Percentiles rank a stretch among this genome's conserved stretches.
phyloP scores from a whole-genome alignment of 2,113 vertebrate genomes.

The Etheostoma cragini region DNA sequence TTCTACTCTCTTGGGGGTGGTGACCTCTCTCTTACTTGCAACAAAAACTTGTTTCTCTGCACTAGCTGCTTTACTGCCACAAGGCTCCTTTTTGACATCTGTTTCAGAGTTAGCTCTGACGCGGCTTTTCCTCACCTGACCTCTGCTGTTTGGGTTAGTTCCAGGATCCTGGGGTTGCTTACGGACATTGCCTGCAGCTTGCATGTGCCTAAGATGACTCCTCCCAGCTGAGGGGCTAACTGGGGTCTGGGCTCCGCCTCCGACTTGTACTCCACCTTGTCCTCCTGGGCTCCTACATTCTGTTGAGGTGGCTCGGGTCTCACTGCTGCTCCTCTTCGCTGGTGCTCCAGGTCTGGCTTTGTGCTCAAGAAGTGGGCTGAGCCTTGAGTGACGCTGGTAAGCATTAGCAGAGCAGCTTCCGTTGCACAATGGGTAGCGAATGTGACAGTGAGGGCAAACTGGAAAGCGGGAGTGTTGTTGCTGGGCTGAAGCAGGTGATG shows the following conservation, averaged over 20 bases:
- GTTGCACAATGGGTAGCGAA: slow-evolving; percentile 84
- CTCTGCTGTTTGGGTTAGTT: slow-evolving; percentile 61
- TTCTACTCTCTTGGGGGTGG: slow-evolving; percentile 69
- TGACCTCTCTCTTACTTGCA: slow-evolving; percentile 69
- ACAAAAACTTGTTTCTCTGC: slow-evolving; percentile 71
- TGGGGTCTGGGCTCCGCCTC: slow-evolving; percentile 72
- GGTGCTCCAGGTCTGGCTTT: slow-evolving; percentile 62
- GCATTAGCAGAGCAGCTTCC: slow-evolving; percentile 83
- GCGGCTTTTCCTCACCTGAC: slow-evolving; percentile 70
- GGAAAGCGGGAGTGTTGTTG: slow-evolving; percentile 71
- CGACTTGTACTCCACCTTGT: slow-evolving; percentile 45
- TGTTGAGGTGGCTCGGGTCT: slow-evolving; percentile 76
- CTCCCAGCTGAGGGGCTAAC: slow-evolving; percentile 77
- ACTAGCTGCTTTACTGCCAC: slow-evolving; percentile 57
- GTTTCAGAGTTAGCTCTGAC: slow-evolving; percentile 75
- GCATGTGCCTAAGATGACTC: slow-evolving; percentile 78
- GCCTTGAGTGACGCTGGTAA: slow-evolving; percentile 85
- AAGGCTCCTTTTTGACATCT: slow-evolving; percentile 75
- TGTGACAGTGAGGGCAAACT: slow-evolving; percentile 82
- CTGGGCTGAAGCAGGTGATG: slow-evolving; percentile 68
- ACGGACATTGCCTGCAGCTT: slow-evolving; percentile 75
- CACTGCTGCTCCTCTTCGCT: slow-evolving; percentile 82
- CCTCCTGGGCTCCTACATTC: slow-evolving; percentile 71
- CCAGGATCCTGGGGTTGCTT: slow-evolving; percentile 68
- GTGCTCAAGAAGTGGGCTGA: slow-evolving; percentile 82